These are phyloP conservation scores for Disparrhopalites patrizii DNA, from an alignment of 2,888 invertebrate genomes.

Conservation along the genomic window DNA sequence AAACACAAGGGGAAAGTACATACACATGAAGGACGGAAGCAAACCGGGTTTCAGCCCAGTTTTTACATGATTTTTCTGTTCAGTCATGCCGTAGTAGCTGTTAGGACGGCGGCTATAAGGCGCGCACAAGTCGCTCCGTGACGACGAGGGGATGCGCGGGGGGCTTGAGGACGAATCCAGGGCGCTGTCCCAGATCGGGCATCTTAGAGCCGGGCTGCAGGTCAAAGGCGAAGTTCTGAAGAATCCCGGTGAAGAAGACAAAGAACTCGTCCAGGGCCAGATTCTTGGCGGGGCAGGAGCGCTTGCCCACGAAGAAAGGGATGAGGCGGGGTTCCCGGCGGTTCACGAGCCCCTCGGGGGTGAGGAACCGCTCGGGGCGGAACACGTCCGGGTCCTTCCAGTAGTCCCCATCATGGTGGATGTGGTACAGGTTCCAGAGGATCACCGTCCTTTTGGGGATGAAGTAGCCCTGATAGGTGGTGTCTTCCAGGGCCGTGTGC, in stretches of 20 bases:
- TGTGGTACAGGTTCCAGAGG: constrained; percentile 41
- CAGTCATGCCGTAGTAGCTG: no score
- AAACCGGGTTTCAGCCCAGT: no score
- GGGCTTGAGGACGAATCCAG: constrained; percentile 36
- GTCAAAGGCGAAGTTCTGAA: constrained; percentile 42
- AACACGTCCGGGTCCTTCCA: constrained; percentile 37
- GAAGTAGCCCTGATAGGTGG: constrained; percentile 36
- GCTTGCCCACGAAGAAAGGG: constrained; percentile 44
- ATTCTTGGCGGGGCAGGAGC: constrained; percentile 43
- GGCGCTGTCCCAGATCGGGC: constrained; percentile 40
- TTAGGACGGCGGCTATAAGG: no score
- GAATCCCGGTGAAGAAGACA: constrained; percentile 43
- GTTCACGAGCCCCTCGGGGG: constrained; percentile 32
- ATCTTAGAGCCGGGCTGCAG: constrained; percentile 36
- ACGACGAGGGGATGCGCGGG: constrained; percentile 64
- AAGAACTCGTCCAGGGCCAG: constrained; percentile 45
- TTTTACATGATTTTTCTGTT: no score
- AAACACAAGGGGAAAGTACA: no score
- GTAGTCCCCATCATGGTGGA: constrained; percentile 39
- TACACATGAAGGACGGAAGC: no score
- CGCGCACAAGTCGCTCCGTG: constrained; percentile 64
- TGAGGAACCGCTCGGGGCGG: constrained; percentile 41
- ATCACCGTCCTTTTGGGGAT: constrained; percentile 44
- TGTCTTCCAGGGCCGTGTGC: constrained; percentile 41
- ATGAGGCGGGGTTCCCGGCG: constrained; percentile 44